A percentile compares a stretch with the other conserved stretches of the same genome.
Evolutionary conservation across 2,113 vertebrate genomes (phyloP).

Genomic region (Tetraodon nigroviridis): DNA sequence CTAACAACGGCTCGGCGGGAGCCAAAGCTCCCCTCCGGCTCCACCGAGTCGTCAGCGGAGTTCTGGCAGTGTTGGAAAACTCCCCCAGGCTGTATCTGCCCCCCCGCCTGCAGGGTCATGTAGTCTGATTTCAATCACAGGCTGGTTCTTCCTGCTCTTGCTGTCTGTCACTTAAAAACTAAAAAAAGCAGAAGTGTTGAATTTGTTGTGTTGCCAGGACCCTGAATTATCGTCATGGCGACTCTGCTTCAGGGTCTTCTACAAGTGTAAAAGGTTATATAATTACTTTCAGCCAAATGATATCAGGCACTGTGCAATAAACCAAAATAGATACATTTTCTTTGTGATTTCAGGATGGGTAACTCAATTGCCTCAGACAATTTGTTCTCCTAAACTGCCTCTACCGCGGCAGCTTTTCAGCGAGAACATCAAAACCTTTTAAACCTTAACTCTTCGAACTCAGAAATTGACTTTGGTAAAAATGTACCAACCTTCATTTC

Average conservation of each 20-base stretch:
- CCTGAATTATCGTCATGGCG: constrained; percentile 44
- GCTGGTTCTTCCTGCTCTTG: constrained; percentile 25
- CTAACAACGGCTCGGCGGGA: no score
- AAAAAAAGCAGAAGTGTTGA: constrained; percentile 20
- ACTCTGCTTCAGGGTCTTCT: constrained; percentile 14
- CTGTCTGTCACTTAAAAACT: constrained; percentile 40
- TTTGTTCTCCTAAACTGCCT: neutral
- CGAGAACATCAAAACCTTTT: no score
- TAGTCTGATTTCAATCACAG: constrained; percentile 30
- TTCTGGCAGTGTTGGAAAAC: no score
- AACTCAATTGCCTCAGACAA: neutral
- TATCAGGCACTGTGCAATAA: constrained; percentile 1
- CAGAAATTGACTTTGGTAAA: no score
- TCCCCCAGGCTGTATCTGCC: neutral
- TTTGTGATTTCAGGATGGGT: constrained; percentile 18
- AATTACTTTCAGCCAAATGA: constrained; percentile 24
- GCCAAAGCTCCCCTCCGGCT: no score
- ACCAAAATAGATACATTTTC: constrained; percentile 12
- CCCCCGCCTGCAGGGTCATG: constrained; percentile 2
- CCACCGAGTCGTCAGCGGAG: no score
- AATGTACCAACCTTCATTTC: no score
- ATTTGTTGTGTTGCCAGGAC: constrained; percentile 60
- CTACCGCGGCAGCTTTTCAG: neutral
- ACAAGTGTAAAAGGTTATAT: constrained; percentile 2
- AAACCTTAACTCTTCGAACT: no score